Conservation (phyloP, 2,113 vertebrate genomes). For the Periophthalmodon schlosseri region DNA sequence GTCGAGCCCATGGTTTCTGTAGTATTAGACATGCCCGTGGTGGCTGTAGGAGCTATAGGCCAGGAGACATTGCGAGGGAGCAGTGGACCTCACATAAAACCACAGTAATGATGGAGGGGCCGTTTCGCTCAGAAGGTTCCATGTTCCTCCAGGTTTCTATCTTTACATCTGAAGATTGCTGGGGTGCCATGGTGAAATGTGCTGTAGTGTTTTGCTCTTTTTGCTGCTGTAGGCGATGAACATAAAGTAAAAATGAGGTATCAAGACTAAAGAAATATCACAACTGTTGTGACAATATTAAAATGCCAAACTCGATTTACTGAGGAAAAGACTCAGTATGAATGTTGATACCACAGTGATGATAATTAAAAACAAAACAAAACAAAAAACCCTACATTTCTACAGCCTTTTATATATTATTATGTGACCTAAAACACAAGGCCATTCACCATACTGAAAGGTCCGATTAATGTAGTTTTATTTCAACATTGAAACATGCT, state of each 20-base stretch:
- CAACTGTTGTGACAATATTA: too few species aligned
- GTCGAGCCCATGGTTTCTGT: constrained; percentile 1
- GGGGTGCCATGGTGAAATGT: not conserved
- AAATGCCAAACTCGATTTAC: too few species aligned
- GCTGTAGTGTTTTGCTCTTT: not conserved
- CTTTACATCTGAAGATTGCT: not conserved
- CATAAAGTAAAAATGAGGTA: not conserved
- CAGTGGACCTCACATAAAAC: not conserved
- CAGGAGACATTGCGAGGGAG: not conserved
- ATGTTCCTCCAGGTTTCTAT: not conserved
- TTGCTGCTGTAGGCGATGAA: not conserved
- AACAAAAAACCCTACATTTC: too few species aligned
- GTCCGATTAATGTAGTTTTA: too few species aligned
- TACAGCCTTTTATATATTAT: too few species aligned
- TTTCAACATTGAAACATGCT: too few species aligned
- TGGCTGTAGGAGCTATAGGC: not conserved
- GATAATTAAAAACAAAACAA: too few species aligned
- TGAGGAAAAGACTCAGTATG: too few species aligned
- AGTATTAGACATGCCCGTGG: not conserved
- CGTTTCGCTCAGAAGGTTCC: not conserved
- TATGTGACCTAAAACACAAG: too few species aligned
- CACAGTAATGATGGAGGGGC: not conserved
- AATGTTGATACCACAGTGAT: too few species aligned
- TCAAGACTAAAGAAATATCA: too few species aligned
- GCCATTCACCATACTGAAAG: too few species aligned